These are phyloP conservation scores for Psettodes erumei DNA, from an alignment of 2,113 vertebrate genomes.

Conservation along the genomic window DNA sequence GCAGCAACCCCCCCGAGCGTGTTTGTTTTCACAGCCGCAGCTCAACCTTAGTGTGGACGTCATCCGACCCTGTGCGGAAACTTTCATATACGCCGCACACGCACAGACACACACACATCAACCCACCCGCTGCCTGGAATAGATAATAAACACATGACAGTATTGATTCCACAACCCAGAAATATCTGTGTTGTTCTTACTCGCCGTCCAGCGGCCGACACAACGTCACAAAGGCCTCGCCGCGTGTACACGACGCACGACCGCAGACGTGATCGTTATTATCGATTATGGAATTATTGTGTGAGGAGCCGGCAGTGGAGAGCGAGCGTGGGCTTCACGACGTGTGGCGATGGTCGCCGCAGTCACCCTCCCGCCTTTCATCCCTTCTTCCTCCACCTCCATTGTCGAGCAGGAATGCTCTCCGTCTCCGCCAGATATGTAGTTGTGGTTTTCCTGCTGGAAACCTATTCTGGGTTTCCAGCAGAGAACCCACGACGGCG, in stretches of 20 bases:
- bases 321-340: not conserved
- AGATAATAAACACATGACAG: constrained; percentile 56
- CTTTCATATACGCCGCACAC: constrained; percentile 50
- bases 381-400: constrained; percentile 44
- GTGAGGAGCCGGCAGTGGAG: constrained; percentile 6
- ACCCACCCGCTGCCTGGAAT: constrained; percentile 49
- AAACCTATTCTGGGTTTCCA: constrained; percentile 29
- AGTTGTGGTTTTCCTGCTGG: constrained; percentile 40
- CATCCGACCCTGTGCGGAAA: constrained; percentile 58
- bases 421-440: constrained; percentile 54
- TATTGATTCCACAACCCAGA: constrained; percentile 46
- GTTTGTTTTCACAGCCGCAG: constrained; percentile 78
- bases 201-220: too few species aligned
- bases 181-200: constrained; percentile 25
- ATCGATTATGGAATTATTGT: too few species aligned
- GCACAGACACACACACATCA: constrained; percentile 3
- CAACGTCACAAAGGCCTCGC: not conserved
- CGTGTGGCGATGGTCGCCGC: constrained; percentile 3
- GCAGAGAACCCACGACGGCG: constrained; percentile 1
- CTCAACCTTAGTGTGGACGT: constrained; percentile 58
- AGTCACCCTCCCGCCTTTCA: constrained; percentile 37
- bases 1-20: constrained; percentile 49
- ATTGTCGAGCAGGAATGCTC: constrained; percentile 45
- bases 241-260: too few species aligned
- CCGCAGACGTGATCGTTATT: too few species aligned